Percentiles rank a stretch among this genome's conserved stretches.
phyloP scores from a whole-genome alignment of 2,797 vertebrate species.

The Notoglanidium macrostoma region DNA sequence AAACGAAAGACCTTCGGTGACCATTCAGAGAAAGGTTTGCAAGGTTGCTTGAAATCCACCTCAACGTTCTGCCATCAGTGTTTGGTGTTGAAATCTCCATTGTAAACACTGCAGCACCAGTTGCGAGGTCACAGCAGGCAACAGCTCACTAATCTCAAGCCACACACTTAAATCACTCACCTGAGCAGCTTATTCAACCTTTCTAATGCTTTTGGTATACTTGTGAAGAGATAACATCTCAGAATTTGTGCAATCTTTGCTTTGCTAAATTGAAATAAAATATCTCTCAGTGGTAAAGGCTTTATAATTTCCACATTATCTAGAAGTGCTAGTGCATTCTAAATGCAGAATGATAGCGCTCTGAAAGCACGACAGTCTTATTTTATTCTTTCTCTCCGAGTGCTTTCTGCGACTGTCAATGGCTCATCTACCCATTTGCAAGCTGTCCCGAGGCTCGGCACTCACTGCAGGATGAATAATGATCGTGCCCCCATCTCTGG shows the following conservation, averaged over 20 bases:
- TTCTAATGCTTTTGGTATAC: conserved; percentile 59
- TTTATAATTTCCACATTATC: conserved; percentile 66
- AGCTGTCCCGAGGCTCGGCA: conserved; percentile 36
- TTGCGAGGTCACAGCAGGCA: conserved; percentile 53
- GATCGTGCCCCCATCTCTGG: conserved; percentile 31
- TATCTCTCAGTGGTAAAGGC: conserved; percentile 49
- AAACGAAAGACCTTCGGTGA: neutral
- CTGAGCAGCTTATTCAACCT: conserved; percentile 66
- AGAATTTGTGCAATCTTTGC: conserved; percentile 60
- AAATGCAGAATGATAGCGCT: conserved; percentile 59
- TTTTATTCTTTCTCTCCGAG: conserved; percentile 54
- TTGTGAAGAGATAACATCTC: conserved; percentile 63
- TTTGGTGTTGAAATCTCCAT: conserved; percentile 58
- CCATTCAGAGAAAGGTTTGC: conserved; percentile 28
- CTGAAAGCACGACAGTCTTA: conserved; percentile 43
- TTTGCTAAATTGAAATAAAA: conserved; percentile 64
- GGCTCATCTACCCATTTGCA: conserved; percentile 48
- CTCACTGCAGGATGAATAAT: conserved; percentile 41
- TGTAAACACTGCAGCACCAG: conserved; percentile 55
- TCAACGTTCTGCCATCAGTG: conserved; percentile 53
- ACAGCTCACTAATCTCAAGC: conserved; percentile 56
- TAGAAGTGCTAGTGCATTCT: conserved; percentile 63
- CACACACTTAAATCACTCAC: conserved; percentile 63
- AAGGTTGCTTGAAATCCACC: conserved; percentile 32
- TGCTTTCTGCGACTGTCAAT: conserved; percentile 53